Conservation (phyloP, 2,888 invertebrate genomes). For the Meganola albula region DNA sequence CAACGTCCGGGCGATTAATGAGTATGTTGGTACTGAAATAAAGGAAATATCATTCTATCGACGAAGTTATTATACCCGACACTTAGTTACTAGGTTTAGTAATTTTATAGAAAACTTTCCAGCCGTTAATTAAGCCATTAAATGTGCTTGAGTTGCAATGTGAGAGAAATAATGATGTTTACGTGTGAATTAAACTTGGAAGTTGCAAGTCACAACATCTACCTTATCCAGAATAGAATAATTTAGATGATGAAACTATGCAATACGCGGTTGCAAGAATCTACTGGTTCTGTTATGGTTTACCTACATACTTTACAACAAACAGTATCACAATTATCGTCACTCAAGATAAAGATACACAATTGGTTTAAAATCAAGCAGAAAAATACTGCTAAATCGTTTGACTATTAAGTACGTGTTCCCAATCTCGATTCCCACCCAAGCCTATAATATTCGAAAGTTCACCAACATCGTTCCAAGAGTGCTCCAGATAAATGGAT, state of each 20-base stretch:
- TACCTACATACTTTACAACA: no score
- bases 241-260: no score
- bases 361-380: no score
- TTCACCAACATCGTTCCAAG: slow-evolving; percentile 70
- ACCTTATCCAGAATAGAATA: no score
- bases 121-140: slow-evolving; percentile 30
- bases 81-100: slow-evolving; percentile 13
- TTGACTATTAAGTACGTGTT: no score
- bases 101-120: slow-evolving; percentile 26
- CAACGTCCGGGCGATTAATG: slow-evolving; percentile 15
- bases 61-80: slow-evolving; percentile 13
- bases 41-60: slow-evolving; percentile 27
- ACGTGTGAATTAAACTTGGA: no score
- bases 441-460: slow-evolving; percentile 68
- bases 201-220: no score
- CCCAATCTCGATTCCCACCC: slow-evolving; percentile 45
- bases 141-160: slow-evolving; percentile 23
- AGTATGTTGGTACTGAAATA: slow-evolving; percentile 24
- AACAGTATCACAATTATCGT: no score
- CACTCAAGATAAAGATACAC: no score
- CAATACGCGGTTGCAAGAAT: no score
- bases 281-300: no score
- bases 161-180: slow-evolving; percentile 18
- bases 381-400: no score
- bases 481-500: slow-evolving; percentile 75